Conservation (phyloP, 1,140 invertebrate species). For the Conus betulinus region DNA sequence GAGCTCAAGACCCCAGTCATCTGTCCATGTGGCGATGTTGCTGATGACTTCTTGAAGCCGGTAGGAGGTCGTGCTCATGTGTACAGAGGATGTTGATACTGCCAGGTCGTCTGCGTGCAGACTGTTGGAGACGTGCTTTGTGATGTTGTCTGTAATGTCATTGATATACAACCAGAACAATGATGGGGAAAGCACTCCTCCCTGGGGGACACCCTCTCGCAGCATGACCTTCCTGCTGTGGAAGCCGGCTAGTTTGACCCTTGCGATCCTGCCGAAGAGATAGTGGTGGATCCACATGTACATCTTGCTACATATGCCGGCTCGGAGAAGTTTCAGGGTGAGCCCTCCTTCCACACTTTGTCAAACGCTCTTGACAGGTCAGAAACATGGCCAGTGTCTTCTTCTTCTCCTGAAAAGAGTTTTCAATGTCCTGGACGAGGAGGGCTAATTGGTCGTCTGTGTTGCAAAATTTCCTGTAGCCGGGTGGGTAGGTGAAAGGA, state of each 20-base stretch:
- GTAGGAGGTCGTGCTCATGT: neutral
- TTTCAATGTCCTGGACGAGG: too few relatives aligned
- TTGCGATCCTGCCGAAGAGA: neutral
- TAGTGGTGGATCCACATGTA: too few relatives aligned
- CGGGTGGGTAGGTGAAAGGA: too few relatives aligned
- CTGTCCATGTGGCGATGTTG: slow-evolving; percentile 31
- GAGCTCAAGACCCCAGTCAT: slow-evolving; percentile 29
- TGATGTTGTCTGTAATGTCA: slow-evolving; percentile 6
- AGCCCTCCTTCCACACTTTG: too few relatives aligned
- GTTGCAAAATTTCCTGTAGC: too few relatives aligned
- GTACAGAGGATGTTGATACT: neutral
- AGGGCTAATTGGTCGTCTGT: too few relatives aligned
- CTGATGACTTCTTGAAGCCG: slow-evolving; percentile 30
- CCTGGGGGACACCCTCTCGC: slow-evolving; percentile 2
- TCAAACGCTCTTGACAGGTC: too few relatives aligned
- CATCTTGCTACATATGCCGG: too few relatives aligned
- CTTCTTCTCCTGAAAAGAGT: too few relatives aligned
- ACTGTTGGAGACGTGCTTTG: slow-evolving; percentile 12
- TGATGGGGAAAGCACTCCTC: neutral
- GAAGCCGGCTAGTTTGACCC: slow-evolving; percentile 26
- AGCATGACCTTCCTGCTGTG: slow-evolving; percentile 14
- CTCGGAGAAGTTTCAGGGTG: too few relatives aligned
- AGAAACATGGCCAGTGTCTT: too few relatives aligned
- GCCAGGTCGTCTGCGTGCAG: slow-evolving; percentile 33
- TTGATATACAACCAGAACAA: neutral